phyloP scores from a whole-genome alignment of 1,140 invertebrate species.

The Bemisia tabaci region DNA sequence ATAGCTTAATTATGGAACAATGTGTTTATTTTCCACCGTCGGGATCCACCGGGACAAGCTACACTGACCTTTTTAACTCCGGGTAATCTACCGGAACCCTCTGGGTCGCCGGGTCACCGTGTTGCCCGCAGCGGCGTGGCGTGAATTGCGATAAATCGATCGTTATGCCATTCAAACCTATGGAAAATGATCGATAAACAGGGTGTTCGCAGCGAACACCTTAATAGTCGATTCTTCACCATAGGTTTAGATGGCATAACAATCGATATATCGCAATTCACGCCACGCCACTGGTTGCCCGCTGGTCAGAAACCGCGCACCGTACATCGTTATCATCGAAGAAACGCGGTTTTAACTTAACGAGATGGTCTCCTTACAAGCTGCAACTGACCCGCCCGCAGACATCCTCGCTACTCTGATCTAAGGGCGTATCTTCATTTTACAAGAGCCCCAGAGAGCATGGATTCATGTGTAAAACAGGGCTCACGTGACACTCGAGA shows the following conservation, averaged over 20 bases:
- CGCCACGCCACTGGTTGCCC: too few relatives aligned
- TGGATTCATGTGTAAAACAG: too few relatives aligned
- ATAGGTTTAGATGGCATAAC: not conserved
- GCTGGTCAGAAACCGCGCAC: too few relatives aligned
- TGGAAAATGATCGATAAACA: not conserved
- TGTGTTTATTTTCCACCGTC: not conserved
- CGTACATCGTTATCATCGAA: too few relatives aligned
- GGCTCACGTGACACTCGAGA: too few relatives aligned
- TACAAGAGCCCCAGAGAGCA: too few relatives aligned
- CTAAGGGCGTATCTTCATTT: too few relatives aligned
- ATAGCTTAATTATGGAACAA: not conserved
- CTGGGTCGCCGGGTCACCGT: not conserved
- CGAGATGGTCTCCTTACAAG: too few relatives aligned
- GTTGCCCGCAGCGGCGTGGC: not conserved
- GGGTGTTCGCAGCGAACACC: not conserved
- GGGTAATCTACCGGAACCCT: not conserved
- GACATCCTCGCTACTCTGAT: too few relatives aligned
- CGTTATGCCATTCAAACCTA: not conserved
- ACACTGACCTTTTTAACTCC: not conserved
- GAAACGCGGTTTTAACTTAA: too few relatives aligned
- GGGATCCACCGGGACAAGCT: not conserved
- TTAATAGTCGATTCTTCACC: not conserved
- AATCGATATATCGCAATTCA: not conserved
- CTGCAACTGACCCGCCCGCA: too few relatives aligned
- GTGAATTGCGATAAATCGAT: not conserved